These are phyloP conservation scores for Varanus komodoensis DNA, from an alignment of 2,113 vertebrate species.

Conservation along the genomic window DNA sequence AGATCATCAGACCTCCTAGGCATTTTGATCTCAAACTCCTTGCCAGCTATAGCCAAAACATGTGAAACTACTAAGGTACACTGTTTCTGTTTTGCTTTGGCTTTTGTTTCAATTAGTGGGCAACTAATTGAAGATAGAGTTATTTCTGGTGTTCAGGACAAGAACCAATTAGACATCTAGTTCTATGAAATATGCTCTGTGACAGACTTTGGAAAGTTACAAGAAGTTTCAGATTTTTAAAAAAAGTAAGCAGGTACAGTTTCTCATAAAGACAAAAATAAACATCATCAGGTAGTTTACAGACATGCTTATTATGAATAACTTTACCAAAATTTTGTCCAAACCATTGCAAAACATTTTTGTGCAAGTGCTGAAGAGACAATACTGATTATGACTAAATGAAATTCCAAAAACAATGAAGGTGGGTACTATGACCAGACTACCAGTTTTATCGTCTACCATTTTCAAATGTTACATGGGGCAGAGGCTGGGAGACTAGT, in stretches of 20 bases:
- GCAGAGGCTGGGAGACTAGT: background rate
- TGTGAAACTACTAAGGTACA: background rate
- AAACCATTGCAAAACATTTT: background rate
- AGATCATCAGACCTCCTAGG: background rate
- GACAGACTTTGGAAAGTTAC: conserved; percentile 3
- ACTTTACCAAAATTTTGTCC: background rate
- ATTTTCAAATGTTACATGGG: background rate
- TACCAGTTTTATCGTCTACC: background rate
- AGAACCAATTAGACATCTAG: background rate
- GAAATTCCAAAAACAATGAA: background rate
- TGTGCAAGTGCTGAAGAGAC: background rate
- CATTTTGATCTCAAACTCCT: background rate
- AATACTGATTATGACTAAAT: background rate
- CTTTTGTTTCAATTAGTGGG: too few relatives aligned
- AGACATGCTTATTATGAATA: conserved; percentile 7
- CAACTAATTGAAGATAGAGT: too few relatives aligned
- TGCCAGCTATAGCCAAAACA: background rate
- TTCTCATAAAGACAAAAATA: conserved; percentile 26
- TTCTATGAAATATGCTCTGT: background rate
- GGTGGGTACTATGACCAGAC: background rate
- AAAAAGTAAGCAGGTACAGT: conserved; percentile 10
- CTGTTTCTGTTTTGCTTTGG: background rate
- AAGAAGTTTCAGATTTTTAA: background rate
- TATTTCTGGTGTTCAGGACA: background rate
- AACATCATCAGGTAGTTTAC: conserved; percentile 11